Conservation (phyloP, 2,113 vertebrate species). For the Cinclus mexicanus region DNA sequence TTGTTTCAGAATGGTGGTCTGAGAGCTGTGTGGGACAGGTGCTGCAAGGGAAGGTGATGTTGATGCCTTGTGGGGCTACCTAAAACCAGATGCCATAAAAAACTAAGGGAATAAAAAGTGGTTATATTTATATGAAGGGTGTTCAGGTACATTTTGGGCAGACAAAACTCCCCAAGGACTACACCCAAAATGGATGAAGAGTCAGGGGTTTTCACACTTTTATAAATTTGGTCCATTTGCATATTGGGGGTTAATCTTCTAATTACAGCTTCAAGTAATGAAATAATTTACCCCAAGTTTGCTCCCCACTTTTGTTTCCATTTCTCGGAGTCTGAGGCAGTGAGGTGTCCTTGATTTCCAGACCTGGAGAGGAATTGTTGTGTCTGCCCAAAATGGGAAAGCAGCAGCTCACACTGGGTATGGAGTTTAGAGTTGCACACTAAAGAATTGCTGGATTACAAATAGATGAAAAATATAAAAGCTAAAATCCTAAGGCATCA, state of each 20-base stretch:
- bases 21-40: not conserved
- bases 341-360: not conserved
- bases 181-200: rapidly evolving
- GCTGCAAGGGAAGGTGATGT: not conserved
- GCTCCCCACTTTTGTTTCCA: not conserved
- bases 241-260: not conserved
- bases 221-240: rapidly evolving
- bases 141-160: no score
- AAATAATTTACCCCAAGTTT: not conserved
- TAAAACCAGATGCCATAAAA: not conserved
- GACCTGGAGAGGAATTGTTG: not conserved
- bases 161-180: not conserved
- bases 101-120: not conserved
- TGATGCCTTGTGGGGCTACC: not conserved
- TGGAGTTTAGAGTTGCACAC: rapidly evolving
- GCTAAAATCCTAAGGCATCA: not conserved
- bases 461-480: rapidly evolving
- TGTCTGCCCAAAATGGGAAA: not conserved
- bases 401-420: not conserved
- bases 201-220: not conserved
- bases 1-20: not conserved
- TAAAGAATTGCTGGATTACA: not conserved
- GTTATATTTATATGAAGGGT: not conserved
- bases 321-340: not conserved
- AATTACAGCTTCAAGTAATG: not conserved